Conservation (phyloP, 2,888 invertebrate species). For the Dynastes maya region DNA sequence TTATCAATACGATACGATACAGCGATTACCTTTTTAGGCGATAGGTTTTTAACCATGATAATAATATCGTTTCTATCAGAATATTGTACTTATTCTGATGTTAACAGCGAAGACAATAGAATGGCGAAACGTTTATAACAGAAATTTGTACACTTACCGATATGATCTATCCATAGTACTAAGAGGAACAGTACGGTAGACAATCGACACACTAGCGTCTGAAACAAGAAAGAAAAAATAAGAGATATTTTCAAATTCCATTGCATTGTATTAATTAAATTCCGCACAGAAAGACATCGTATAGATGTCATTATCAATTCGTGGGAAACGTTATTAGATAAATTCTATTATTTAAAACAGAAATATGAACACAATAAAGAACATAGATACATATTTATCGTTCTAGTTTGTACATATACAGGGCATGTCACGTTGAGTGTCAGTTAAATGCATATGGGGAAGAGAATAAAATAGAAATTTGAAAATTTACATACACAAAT, state of each 20-base stretch:
- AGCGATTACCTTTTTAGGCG: not conserved
- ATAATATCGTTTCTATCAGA: not conserved
- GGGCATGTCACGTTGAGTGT: too few relatives aligned
- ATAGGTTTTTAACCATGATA: not conserved
- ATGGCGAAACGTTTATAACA: not conserved
- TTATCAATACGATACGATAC: not conserved
- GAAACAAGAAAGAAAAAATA: slow-evolving; percentile 58
- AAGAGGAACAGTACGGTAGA: slow-evolving; percentile 62
- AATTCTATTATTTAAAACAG: too few relatives aligned
- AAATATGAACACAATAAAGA: too few relatives aligned
- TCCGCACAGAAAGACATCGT: too few relatives aligned
- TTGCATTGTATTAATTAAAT: not conserved
- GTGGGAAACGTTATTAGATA: too few relatives aligned
- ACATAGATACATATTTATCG: too few relatives aligned
- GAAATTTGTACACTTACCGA: slow-evolving; percentile 60
- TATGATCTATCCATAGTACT: slow-evolving; percentile 61
- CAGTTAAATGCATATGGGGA: too few relatives aligned
- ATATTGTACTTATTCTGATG: not conserved
- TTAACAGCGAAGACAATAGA: not conserved
- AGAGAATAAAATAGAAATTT: too few relatives aligned
- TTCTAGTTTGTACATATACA: too few relatives aligned
- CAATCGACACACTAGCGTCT: slow-evolving; percentile 65
- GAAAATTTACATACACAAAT: too few relatives aligned
- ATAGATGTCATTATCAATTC: too few relatives aligned
- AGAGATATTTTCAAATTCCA: slow-evolving; percentile 11